Evolutionary conservation across 2,113 vertebrate species (phyloP).

Genomic region (Stigmatopora nigra): DNA sequence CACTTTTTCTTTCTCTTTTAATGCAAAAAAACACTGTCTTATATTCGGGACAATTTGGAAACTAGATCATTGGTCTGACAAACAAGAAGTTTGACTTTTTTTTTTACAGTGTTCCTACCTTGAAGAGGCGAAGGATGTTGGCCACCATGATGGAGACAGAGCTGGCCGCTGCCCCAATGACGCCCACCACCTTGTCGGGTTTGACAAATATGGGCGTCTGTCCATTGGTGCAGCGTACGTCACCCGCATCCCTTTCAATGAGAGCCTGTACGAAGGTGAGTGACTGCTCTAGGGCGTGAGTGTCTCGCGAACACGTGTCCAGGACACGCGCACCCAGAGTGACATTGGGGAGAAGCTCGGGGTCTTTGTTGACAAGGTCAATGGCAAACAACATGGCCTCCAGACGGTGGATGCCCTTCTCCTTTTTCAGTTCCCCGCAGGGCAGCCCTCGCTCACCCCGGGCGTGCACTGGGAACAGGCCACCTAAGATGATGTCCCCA

Average conservation of each 20-base stretch:
- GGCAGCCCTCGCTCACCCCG: slow-evolving; percentile 89
- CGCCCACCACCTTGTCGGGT: slow-evolving; percentile 93
- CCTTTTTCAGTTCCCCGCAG: slow-evolving; percentile 95
- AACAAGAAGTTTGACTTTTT: too few species aligned
- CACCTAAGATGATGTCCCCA: slow-evolving; percentile 92
- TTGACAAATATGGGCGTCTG: slow-evolving; percentile 90
- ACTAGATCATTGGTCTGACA: too few species aligned
- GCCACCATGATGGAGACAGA: slow-evolving; percentile 98
- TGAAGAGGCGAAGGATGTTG: slow-evolving; percentile 96
- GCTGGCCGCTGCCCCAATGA: slow-evolving; percentile 93
- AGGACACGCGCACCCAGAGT: slow-evolving; percentile 89
- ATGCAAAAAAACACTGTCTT: too few species aligned
- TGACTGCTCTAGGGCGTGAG: slow-evolving; percentile 70
- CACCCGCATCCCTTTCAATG: slow-evolving; percentile 88
- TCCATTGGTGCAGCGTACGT: slow-evolving; percentile 89
- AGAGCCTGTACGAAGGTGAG: slow-evolving; percentile 93
- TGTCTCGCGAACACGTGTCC: slow-evolving; percentile 94
- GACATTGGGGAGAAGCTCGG: slow-evolving; percentile 88
- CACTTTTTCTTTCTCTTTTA: too few species aligned
- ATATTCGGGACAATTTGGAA: too few species aligned
- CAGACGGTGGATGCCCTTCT: slow-evolving; percentile 93
- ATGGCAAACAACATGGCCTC: slow-evolving; percentile 97
- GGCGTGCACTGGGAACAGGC: slow-evolving; percentile 89
- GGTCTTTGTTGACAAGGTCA: slow-evolving; percentile 95
- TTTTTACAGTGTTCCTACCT: slow-evolving; percentile 67